phyloP scores from a whole-genome alignment of 2,113 vertebrate genomes.

The Motacilla tschutschensis region DNA sequence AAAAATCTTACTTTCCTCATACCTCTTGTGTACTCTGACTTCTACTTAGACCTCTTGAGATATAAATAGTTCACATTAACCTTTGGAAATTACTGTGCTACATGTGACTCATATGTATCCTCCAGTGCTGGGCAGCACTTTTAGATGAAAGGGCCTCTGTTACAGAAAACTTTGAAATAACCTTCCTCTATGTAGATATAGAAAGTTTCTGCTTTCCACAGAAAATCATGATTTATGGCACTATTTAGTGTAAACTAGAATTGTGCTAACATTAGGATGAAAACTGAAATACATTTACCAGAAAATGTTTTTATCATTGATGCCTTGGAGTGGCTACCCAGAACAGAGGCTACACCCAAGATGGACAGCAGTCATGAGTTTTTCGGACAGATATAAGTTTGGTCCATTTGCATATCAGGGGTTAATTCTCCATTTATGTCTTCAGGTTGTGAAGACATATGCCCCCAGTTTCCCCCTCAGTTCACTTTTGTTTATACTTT shows the following conservation, averaged over 20 bases:
- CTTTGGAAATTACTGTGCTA: neutral
- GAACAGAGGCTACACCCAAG: neutral
- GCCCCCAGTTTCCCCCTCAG: neutral
- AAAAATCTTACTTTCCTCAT: neutral
- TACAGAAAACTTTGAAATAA: neutral
- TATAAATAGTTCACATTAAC: neutral
- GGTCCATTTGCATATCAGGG: neutral
- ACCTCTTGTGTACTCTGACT: neutral
- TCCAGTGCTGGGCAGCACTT: neutral
- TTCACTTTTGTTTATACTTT: neutral
- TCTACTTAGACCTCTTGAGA: neutral
- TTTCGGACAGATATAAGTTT: neutral
- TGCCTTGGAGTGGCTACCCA: neutral
- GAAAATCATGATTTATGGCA: neutral
- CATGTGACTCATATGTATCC: neutral
- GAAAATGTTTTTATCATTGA: neutral
- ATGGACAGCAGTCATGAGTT: accelerated
- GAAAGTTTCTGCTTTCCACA: neutral
- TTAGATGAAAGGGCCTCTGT: neutral
- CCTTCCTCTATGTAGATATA: neutral
- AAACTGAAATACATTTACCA: neutral
- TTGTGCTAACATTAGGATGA: neutral
- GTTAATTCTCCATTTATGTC: neutral
- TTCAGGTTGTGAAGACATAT: neutral
- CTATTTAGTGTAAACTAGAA: neutral